Evolutionary conservation across 2,113 vertebrate species (phyloP).

Genomic region (Calypte anna): DNA sequence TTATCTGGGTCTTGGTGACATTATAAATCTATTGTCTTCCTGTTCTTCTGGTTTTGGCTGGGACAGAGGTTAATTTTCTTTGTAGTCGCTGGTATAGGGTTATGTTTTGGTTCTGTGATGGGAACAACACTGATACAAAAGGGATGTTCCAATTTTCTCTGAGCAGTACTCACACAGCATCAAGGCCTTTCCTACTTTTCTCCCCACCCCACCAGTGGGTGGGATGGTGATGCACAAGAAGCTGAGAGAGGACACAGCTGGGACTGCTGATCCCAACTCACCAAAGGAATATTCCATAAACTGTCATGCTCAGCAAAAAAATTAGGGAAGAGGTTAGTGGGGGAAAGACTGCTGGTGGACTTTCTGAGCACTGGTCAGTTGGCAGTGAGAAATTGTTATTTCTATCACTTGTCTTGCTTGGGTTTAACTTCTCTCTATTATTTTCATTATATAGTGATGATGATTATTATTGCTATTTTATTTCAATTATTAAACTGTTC

Average conservation of each 20-base stretch:
- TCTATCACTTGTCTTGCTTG: not conserved
- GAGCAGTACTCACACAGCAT: not conserved
- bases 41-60: not conserved
- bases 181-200: not conserved
- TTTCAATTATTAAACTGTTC: not conserved
- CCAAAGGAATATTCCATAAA: not conserved
- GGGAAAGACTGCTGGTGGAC: not conserved
- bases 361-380: not conserved
- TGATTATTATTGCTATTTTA: not conserved
- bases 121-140: not conserved
- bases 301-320: not conserved
- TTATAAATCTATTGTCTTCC: not conserved
- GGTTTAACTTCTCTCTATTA: not conserved
- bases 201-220: not conserved
- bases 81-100: not conserved
- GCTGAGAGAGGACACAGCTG: not conserved
- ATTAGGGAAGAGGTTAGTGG: not conserved
- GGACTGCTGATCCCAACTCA: not conserved
- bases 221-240: not conserved
- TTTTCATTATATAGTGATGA: not conserved
- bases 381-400: not conserved
- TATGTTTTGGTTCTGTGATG: not conserved
- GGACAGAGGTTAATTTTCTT: not conserved
- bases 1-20: not conserved
- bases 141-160: not conserved